Evolutionary conservation across 2,797 vertebrate genomes (phyloP).

Genomic region (Clarias pachynema): DNA sequence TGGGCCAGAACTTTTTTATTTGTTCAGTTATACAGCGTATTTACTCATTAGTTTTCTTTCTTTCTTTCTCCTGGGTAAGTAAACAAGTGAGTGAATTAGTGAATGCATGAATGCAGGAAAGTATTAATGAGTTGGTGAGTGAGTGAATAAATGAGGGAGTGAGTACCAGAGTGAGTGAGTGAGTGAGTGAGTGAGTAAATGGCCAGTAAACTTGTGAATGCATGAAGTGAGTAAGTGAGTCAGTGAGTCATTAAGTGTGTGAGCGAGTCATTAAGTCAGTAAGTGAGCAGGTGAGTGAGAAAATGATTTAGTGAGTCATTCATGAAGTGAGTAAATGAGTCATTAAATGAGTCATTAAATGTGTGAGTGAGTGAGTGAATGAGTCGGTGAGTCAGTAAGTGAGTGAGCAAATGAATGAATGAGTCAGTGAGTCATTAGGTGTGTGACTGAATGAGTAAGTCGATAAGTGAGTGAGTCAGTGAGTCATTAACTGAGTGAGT

Average conservation of each 20-base stretch:
- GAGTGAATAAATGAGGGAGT: not conserved
- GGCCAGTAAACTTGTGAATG: not conserved
- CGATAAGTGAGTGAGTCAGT: too few relatives aligned
- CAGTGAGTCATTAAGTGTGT: not conserved
- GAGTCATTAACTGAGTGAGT: too few relatives aligned
- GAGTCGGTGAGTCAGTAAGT: not conserved
- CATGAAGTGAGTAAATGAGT: not conserved
- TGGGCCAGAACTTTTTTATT: too few relatives aligned
- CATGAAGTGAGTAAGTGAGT: too few relatives aligned
- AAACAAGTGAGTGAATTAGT: not conserved
- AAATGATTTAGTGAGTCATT: not conserved
- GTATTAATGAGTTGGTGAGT: not conserved
- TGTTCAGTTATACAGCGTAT: not conserved
- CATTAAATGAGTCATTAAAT: not conserved
- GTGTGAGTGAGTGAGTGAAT: not conserved
- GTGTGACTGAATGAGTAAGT: too few relatives aligned
- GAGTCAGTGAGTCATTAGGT: too few relatives aligned
- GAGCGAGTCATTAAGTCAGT: not conserved
- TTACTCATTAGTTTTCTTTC: too few relatives aligned
- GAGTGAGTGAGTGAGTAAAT: too few relatives aligned
- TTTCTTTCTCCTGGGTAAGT: not conserved
- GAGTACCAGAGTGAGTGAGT: too few relatives aligned
- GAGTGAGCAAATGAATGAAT: too few relatives aligned
- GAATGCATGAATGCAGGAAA: not conserved
- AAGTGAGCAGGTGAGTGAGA: too few relatives aligned